Conservation (phyloP, 1,140 invertebrate species). For the Magallana ariakensis region DNA sequence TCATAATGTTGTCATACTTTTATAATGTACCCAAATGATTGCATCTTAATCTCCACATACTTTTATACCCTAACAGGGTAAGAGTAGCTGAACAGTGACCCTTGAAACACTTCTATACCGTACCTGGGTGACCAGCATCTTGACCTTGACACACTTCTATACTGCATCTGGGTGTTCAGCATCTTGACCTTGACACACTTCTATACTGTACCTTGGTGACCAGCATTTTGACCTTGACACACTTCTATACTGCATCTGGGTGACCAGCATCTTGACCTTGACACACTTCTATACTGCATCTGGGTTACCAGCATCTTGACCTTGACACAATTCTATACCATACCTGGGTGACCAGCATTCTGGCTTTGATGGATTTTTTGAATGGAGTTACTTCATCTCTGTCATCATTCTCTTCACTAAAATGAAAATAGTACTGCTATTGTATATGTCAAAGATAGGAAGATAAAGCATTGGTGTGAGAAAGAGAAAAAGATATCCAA, state of each 20-base stretch:
- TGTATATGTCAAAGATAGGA: too few species aligned
- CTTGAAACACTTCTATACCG: too few species aligned
- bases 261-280: background rate
- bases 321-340: background rate
- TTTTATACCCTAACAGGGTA: too few species aligned
- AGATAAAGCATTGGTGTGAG: too few species aligned
- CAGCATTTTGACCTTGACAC: background rate
- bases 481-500: too few species aligned
- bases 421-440: background rate
- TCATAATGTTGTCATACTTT: too few species aligned
- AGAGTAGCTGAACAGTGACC: too few species aligned
- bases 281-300: background rate
- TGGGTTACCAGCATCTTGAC: conserved; percentile 12
- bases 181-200: conserved; percentile 85
- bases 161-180: conserved; percentile 84
- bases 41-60: too few species aligned
- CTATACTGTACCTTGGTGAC: background rate
- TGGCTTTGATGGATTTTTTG: conserved; percentile 18
- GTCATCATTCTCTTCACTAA: conserved; percentile 8
- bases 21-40: too few species aligned
- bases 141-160: conserved; percentile 81
- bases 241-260: background rate
- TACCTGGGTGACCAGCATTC: conserved; percentile 21
- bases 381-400: conserved; percentile 8
- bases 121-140: conserved; percentile 87